These are phyloP conservation scores for Scomber japonicus DNA, from an alignment of 2,113 vertebrate species.

Conservation along the genomic window DNA sequence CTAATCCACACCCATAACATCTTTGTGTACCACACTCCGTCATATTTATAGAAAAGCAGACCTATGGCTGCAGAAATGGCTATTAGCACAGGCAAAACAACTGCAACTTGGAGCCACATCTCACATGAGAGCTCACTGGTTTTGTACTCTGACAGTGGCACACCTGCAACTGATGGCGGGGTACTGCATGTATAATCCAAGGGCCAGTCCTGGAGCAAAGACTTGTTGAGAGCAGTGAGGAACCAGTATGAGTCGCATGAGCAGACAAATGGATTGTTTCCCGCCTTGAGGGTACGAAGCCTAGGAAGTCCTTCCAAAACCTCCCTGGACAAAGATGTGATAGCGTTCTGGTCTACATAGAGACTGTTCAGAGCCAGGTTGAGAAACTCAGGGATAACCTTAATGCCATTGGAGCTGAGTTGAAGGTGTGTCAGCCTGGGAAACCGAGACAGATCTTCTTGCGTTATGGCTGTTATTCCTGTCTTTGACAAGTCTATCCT, in stretches of 20 bases:
- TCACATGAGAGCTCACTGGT: conserved; percentile 60
- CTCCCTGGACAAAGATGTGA: conserved; percentile 57
- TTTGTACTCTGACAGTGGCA: conserved; percentile 53
- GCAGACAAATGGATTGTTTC: conserved; percentile 77
- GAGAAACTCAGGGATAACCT: conserved; percentile 58
- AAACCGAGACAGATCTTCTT: conserved; percentile 48
- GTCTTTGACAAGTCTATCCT: conserved; percentile 75
- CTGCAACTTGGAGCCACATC: conserved; percentile 58
- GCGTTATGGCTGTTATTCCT: conserved; percentile 66
- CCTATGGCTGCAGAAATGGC: conserved; percentile 20
- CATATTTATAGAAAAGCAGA: conserved; percentile 65
- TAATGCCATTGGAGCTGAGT: conserved; percentile 75
- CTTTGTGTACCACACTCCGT: conserved; percentile 78
- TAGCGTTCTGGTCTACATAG: conserved; percentile 72
- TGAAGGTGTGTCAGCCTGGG: conserved; percentile 65
- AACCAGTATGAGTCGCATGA: conserved; percentile 79
- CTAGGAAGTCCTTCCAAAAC: conserved; percentile 53
- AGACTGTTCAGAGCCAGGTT: conserved; percentile 55
- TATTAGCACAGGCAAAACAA: conserved; percentile 51
- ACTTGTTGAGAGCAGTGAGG: conserved; percentile 67
- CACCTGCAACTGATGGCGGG: conserved; percentile 44
- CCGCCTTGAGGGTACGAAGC: conserved; percentile 65
- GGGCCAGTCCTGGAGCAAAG: conserved; percentile 76
- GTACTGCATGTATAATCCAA: conserved; percentile 68
- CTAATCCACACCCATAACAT: conserved; percentile 83